Evolutionary conservation across 2,888 invertebrate genomes (phyloP), one percentile per base, ranked within the genome.

Genomic region (Petrolisthes cinctipes): DNA sequence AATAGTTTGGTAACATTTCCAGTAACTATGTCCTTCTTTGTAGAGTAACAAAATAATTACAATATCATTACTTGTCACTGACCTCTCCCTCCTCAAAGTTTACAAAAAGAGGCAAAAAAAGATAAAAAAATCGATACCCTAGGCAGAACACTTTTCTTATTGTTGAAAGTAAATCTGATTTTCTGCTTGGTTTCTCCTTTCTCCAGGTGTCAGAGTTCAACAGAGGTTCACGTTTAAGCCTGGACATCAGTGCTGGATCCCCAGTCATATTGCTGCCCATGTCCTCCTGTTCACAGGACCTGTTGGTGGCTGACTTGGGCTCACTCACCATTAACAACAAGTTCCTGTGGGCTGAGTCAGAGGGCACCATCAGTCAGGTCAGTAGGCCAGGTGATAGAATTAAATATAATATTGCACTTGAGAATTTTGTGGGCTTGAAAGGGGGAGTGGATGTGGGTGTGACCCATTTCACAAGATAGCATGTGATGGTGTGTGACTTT

Each of bases 201-300:
- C 68, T 81, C 17, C 88, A 91, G 91, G 83, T 91, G 20, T 68
- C 75, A 51, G 90, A 89, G 66, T 82, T 71, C 75, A 75, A 80
- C 53, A 83, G 94, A 91, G 92, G 94, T 91, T 92, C 94, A 86
- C 93, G 95, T 90, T 92, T 95, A 82, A 93, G 94, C 51, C 91
- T 95, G 91, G 94, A 95, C 92, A 93, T 96, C 90, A 94, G 95
- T 92, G 96, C 96, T 79, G 94, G 95, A 90, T 95, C 97, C 17
- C 97, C 98, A 0, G 95, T 97, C 4, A 96, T 98, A 91, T 93
- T 98, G 83, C 93, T 98, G 90, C 99, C 98, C 0, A 96, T 97
- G 90, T 96, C 96, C 92, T 96, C 97, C 54, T 95, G 95, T 91
- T 95, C 96, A 54, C 95, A 95, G 61, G 95, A 95, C 91, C 94